These are phyloP conservation scores for Argyrosomus japonicus DNA, from an alignment of 2,113 vertebrate species.

Conservation along the genomic window DNA sequence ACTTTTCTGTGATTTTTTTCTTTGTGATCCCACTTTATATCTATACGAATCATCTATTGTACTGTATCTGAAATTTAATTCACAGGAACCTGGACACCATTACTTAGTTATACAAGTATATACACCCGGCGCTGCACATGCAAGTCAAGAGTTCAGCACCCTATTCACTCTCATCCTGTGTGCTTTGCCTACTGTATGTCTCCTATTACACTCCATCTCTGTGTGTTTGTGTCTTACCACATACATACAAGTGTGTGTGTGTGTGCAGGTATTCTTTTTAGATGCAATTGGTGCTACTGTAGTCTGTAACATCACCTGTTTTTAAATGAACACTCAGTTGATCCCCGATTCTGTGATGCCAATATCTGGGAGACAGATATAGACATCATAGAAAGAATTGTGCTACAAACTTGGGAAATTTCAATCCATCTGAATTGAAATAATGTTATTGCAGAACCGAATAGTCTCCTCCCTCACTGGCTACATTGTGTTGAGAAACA, in stretches of 20 bases:
- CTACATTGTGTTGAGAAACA: slow-evolving; percentile 29
- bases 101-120: slow-evolving; percentile 18
- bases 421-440: slow-evolving; percentile 22
- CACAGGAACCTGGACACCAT: background rate
- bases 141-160: background rate
- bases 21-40: slow-evolving; percentile 57
- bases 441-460: background rate
- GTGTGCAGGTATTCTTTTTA: slow-evolving; percentile 17
- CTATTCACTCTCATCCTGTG: background rate
- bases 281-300: slow-evolving; percentile 25
- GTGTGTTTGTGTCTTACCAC: background rate
- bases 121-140: slow-evolving; percentile 4
- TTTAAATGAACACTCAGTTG: slow-evolving; percentile 16
- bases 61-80: slow-evolving; percentile 64
- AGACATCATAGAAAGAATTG: background rate
- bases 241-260: background rate
- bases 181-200: slow-evolving; percentile 17
- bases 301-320: slow-evolving; percentile 11
- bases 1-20: slow-evolving; percentile 11
- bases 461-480: background rate
- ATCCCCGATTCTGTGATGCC: background rate
- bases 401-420: background rate
- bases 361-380: background rate
- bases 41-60: slow-evolving; percentile 44
- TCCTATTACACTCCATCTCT: slow-evolving; percentile 4